Conservation (phyloP, 2,888 invertebrate genomes). For the Stenoptilia bipunctidactyla region DNA sequence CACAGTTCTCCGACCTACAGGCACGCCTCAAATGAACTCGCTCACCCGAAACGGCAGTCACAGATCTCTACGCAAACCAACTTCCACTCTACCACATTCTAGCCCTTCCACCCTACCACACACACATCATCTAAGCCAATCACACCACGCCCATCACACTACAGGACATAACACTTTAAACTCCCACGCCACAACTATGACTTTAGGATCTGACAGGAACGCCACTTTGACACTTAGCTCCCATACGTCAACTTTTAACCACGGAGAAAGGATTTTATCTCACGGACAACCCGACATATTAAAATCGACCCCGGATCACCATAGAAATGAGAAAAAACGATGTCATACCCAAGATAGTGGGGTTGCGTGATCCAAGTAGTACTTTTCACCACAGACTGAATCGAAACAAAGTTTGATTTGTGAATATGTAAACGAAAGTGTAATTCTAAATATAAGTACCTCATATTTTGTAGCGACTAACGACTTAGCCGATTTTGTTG, state of each 20-base stretch:
- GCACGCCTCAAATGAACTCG: conserved; percentile 83
- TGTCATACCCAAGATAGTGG: conserved; percentile 49
- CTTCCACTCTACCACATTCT: conserved; percentile 49
- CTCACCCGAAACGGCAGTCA: conserved; percentile 79
- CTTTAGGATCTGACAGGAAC: conserved; percentile 44
- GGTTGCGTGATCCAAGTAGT: conserved; percentile 47
- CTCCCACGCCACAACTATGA: conserved; percentile 67
- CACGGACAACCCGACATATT: conserved; percentile 85
- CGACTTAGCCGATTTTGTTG: conserved; percentile 31
- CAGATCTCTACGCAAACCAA: conserved; percentile 67
- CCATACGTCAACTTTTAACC: conserved; percentile 44
- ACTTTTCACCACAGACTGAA: conserved; percentile 1
- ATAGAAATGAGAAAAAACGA: conserved; percentile 55
- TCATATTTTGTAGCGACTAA: conserved; percentile 55
- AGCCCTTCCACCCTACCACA: conserved; percentile 53
- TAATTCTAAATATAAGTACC: conserved; percentile 47
- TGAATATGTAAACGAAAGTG: conserved; percentile 16
- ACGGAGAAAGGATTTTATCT: conserved; percentile 35
- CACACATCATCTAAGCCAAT: conserved; percentile 29
- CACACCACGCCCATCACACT: conserved; percentile 40
- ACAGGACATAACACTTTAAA: conserved; percentile 72
- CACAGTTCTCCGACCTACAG: conserved; percentile 81
- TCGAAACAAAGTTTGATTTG: background rate
- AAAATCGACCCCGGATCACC: conserved; percentile 89
- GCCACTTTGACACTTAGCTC: conserved; percentile 47